phyloP scores from a whole-genome alignment of 2,888 invertebrate species.

The Meta bourneti region DNA sequence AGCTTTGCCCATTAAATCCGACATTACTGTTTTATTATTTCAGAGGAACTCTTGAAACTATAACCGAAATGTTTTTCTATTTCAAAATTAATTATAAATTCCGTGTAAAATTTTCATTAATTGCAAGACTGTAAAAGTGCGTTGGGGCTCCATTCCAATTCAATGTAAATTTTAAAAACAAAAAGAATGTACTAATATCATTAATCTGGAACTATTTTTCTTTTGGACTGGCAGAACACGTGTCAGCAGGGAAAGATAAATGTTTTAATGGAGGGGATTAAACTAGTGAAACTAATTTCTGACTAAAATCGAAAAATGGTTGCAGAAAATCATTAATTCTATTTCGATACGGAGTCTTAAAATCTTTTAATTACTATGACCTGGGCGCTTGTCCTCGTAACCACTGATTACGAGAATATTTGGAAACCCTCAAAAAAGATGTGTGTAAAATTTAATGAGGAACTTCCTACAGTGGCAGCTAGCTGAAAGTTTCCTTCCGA shows the following conservation, averaged over 20 bases:
- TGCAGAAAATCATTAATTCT: background rate
- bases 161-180: background rate
- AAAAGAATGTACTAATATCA: background rate
- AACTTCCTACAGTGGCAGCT: background rate
- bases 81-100: too few species aligned
- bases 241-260: background rate
- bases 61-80: too few species aligned
- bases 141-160: background rate
- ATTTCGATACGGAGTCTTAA: constrained; percentile 1
- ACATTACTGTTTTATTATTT: too few species aligned
- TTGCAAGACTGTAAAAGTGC: background rate
- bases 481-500: background rate
- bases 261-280: background rate
- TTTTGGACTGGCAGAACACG: background rate
- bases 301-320: background rate
- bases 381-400: background rate
- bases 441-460: background rate
- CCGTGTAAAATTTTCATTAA: background rate
- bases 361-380: constrained; percentile 20
- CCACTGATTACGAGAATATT: constrained; percentile 9
- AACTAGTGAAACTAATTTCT: background rate
- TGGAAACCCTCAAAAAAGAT: constrained; percentile 2
- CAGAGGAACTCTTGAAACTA: too few species aligned
- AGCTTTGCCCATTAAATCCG: too few species aligned
- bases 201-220: background rate